Evolutionary conservation across 2,888 invertebrate genomes (phyloP), one percentile per base, ranked within the genome.

Genomic region (Malthinus seriepunctatus): DNA sequence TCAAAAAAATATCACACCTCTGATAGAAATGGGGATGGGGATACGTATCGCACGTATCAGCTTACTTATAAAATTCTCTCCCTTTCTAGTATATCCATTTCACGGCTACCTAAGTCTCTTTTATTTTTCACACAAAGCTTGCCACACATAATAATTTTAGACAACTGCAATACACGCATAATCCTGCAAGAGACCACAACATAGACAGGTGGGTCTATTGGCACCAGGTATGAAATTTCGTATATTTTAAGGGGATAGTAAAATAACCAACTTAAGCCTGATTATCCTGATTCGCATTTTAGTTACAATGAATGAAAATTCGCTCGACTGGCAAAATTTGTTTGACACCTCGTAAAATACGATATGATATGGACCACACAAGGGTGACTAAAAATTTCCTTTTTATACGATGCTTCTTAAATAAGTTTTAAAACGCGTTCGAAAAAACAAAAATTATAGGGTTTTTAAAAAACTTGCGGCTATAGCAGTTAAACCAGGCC

Each of bases 261-360:
- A 14, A 37, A 32, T 23, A 23, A 23, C 23, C 23, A 33, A 23
- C 32, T 8, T 51, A 55, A 51, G 39, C 54, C 61, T 15, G 56
- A 35, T 53, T 57, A 57, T 62, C 52, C 51, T 42, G 52, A 51
- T 51, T 37, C 56, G 32, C 32, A 34, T 48, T 47, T 23, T 10
- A 31, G 38, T 31, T n/a, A 8, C 11, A 15, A 8, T 60, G 55
- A 60, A 60, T 60, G 42, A 34, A 67, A 60, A 69, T 65, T 69
- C 71, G 67, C 57, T 66, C 63, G 62, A 63, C 64, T 65, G 69
- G 66, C 65, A 70, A 69, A 69, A 71, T 71, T 68, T 67, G 68
- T 69, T 73, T 71, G 73, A 71, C 72, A 71, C 72, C 63, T 66
- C 48, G 60, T 59, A 72, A 68, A 72, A 72, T 70, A 60, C 65